These are phyloP conservation scores for Trichonephila inaurata DNA, from an alignment of 1,140 invertebrate genomes.

Conservation along the genomic window DNA sequence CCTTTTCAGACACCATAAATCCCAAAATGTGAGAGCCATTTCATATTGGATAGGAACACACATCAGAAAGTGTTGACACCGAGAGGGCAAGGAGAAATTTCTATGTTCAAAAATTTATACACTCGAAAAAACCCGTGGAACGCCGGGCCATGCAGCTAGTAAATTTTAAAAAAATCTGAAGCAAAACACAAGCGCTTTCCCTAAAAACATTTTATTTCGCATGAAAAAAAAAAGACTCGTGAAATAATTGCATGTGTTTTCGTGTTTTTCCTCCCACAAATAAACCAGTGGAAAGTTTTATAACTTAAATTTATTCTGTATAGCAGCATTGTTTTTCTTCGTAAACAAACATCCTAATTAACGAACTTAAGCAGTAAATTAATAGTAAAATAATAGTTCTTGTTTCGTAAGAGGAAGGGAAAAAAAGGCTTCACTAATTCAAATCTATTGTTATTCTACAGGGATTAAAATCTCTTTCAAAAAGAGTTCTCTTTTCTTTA, in stretches of 20 bases:
- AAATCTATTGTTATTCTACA: not conserved
- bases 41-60: too few species aligned
- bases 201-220: not conserved
- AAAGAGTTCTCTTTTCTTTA: not conserved
- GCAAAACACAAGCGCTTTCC: not conserved
- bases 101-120: too few species aligned
- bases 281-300: too few species aligned
- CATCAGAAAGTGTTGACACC: too few species aligned
- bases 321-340: not conserved
- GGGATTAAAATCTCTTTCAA: slow-evolving; percentile 4
- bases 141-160: too few species aligned
- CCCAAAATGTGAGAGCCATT: too few species aligned
- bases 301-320: too few species aligned
- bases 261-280: too few species aligned
- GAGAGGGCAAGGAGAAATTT: too few species aligned
- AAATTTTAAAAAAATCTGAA: not conserved
- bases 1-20: too few species aligned
- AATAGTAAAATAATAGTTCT: not conserved
- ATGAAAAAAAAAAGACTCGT: not conserved
- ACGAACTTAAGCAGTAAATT: not conserved
- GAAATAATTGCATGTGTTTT: too few species aligned
- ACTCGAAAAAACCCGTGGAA: too few species aligned
- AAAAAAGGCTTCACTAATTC: not conserved
- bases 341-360: not conserved
- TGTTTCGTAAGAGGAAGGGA: not conserved